These are phyloP conservation scores for Gnathonemus echidnorhynchus DNA, from an alignment of 2,113 vertebrate genomes.

Conservation along the genomic window DNA sequence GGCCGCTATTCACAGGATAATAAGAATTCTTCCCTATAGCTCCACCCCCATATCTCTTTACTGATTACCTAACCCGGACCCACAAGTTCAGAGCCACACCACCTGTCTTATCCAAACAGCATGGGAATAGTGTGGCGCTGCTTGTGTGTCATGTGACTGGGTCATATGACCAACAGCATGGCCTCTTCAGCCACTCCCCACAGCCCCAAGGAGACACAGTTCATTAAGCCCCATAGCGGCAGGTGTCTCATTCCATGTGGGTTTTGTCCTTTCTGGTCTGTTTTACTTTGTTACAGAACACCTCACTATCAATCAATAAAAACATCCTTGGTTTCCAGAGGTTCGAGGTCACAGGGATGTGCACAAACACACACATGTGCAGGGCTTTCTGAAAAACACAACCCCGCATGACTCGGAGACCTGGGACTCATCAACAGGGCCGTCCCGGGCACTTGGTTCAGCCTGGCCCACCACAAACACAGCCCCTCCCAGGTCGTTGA, in stretches of 20 bases:
- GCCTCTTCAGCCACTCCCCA: conserved; percentile 37
- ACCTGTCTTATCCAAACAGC: background rate
- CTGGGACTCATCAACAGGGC: background rate
- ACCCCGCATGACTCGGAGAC: background rate
- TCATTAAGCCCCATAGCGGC: background rate
- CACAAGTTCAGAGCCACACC: background rate
- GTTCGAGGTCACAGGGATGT: conserved; percentile 29
- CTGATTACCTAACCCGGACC: background rate
- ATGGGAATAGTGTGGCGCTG: background rate
- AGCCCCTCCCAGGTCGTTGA: background rate
- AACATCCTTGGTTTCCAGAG: conserved; percentile 38
- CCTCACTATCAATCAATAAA: conserved; percentile 41
- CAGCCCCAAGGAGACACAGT: conserved; percentile 31
- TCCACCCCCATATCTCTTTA: background rate
- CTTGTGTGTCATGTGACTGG: background rate
- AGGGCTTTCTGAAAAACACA: background rate
- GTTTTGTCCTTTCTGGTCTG: background rate
- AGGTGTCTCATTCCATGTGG: background rate
- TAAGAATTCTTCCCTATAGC: background rate
- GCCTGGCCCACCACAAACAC: background rate
- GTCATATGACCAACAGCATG: background rate
- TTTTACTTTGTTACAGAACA: conserved; percentile 24
- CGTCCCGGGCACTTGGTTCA: background rate
- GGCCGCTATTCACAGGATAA: background rate
- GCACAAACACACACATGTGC: background rate